Evolutionary conservation across 1,140 invertebrate genomes (phyloP), one percentile per base, ranked within the genome.

Genomic region (Carposina sasakii): DNA sequence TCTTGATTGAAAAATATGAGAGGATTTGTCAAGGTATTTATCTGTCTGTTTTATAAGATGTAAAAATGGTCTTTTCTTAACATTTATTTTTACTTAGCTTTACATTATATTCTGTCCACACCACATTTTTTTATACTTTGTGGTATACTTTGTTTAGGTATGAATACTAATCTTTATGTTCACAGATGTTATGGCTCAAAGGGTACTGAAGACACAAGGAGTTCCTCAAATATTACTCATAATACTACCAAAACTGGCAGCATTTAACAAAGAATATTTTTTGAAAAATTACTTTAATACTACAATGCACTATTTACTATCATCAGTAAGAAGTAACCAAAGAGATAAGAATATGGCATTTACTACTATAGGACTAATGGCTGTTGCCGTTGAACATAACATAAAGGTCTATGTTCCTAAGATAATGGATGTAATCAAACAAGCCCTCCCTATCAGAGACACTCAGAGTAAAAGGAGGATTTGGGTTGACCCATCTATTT

Each of bases 191-290:
- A 87, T 99, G 73, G 88, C 89, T 31, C 94, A 97, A 56, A 88
- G 92, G 46, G 77, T 85, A 13, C 90, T 91, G 0, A 91, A 93
- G 57, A 95, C 90, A 36, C 78, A 88, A 0, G 91, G 96, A 74
- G 93, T 98, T 22, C 96, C 98, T 63, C 93, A 96, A 67, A 91
- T 94, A 1, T 75, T 99, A 8, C 87, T 99, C 47, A 91, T 91
- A 17, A 89, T 99, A 30, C 86, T 99, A 52, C 98, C 98, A n/a
- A 88, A 97, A 44, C 77, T 99, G n/a, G 96, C 96, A 5, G 96
- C 96, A 10, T 98, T 99, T 60, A 92, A 96, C 73, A 92, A 91
- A 45, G 89, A 91, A n/a, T 88, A 89, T 24, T 98, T 98, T 63
- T 88, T 92, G 1, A 87, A 87, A 26, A 89, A 94, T 58, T 93